These are phyloP conservation scores for Platyscapa corneri DNA, from an alignment of 1,140 invertebrate species.

Conservation along the genomic window DNA sequence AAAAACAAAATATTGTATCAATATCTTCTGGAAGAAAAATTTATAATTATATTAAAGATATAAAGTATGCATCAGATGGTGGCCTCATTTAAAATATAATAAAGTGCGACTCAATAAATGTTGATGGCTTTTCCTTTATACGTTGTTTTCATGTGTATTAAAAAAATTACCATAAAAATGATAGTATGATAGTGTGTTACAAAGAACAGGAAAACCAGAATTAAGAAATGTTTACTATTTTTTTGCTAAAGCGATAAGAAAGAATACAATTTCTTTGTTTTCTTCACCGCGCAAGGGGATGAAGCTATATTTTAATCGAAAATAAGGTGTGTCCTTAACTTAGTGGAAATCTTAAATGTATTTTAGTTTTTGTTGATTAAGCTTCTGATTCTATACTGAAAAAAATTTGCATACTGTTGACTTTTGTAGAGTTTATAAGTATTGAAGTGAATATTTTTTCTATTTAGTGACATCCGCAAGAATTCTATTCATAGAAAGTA, in stretches of 20 bases:
- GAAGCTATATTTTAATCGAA: background rate
- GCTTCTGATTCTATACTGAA: slow-evolving; percentile 12
- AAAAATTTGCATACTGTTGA: slow-evolving; percentile 6
- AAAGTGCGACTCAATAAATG: background rate
- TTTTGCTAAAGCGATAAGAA: slow-evolving; percentile 9
- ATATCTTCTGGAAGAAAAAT: slow-evolving; percentile 4
- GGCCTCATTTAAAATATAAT: background rate
- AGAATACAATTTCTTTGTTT: background rate
- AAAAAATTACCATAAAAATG: slow-evolving; percentile 10
- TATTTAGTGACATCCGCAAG: background rate
- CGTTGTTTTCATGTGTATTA: slow-evolving; percentile 38
- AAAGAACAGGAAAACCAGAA: background rate
- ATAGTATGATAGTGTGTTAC: background rate
- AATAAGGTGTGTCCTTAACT: background rate
- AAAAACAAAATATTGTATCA: slow-evolving; percentile 37
- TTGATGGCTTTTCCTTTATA: slow-evolving; percentile 20
- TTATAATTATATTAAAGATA: slow-evolving; percentile 37
- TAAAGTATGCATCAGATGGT: slow-evolving; percentile 13
- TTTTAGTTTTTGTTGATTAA: background rate
- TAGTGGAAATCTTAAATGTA: slow-evolving; percentile 12
- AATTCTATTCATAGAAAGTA: slow-evolving; percentile 14
- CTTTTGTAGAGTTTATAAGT: slow-evolving; percentile 30
- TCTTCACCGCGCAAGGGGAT: background rate
- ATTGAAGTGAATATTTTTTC: slow-evolving; percentile 43
- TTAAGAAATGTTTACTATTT: slow-evolving; percentile 11